Evolutionary conservation across 2,888 invertebrate genomes (phyloP), one percentile per base, ranked within the genome.

Genomic region (Dermolepida albohirtum): DNA sequence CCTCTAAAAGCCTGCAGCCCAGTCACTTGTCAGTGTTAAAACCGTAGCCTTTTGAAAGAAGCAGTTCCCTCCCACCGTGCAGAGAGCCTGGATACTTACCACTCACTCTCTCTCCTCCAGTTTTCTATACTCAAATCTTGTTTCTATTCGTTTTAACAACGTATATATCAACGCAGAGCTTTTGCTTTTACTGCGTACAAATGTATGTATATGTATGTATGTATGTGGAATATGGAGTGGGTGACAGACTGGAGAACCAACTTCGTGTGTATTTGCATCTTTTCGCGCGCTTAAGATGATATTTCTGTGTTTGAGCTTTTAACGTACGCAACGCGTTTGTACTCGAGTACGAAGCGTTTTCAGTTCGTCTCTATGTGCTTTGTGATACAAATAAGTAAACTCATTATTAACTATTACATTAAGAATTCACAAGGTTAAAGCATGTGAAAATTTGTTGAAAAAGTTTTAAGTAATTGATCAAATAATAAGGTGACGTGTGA

Each of bases 141-240:
- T 78, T 78, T 78, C 78, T 78, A 76, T 78, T 75, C 78, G 76
- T 75, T 78, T 76, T 76, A 78, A 76, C 77, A 74, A 73, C 73
- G 76, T 75, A 77, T 77, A 77, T 78, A 78, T 77, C 77, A 74
- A 72, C 73, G 72, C 34, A 34, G 6, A 74, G 75, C 74, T 77
- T 75, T 74, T 75, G 75, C 76, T 76, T 77, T 77, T 75, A 75
- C 74, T 64, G 71, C 70, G 66, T 66, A 71, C 71, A 73, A 75
- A 73, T 75, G 73, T 74, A 34, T 34, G 34, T 34, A 34, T 34
- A 34, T 34, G 41, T 49, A 34, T 34, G 34, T 34, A 34, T 34
- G 47, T 10, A 40, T 54, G 49, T 54, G 17, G 17, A 44, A 27
- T 14, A 65, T 70, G 71, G 71, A 74, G 73, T 74, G 74, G 74